A percentile compares a stretch with the other conserved stretches of the same genome.
Conservation (phyloP, 92 coral and sea anemone species). For the Epizoanthus illoricatus region DNA sequence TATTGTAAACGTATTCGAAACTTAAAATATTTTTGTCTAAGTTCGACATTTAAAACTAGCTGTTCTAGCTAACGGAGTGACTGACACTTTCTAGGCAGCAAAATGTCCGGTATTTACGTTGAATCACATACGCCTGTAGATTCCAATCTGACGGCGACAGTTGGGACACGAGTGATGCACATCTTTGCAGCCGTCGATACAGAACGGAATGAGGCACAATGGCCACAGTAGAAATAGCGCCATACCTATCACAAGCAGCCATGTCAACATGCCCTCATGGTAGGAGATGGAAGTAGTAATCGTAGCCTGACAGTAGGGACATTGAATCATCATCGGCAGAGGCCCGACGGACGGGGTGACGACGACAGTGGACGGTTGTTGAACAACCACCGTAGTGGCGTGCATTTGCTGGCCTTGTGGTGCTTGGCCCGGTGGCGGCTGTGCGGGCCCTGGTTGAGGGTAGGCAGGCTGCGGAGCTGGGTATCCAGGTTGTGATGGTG, state of each 20-base stretch:
- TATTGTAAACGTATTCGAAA: too few relatives aligned
- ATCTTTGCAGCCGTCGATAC: conserved; percentile 58
- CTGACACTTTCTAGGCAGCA: too few relatives aligned
- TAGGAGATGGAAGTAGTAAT: conserved; percentile 49
- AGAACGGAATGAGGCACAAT: conserved; percentile 52
- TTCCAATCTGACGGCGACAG: conserved; percentile 52
- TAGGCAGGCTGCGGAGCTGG: conserved; percentile 11
- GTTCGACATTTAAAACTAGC: too few relatives aligned
- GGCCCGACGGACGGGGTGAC: conserved; percentile 39
- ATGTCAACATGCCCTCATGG: conserved; percentile 50
- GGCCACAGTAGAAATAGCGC: conserved; percentile 33
- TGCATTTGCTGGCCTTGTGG: conserved; percentile 13
- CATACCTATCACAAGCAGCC: conserved; percentile 39
- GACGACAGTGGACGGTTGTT: conserved; percentile 36
- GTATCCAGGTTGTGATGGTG: conserved; percentile 14
- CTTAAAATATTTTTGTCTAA: too few relatives aligned
- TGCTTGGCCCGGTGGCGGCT: neutral
- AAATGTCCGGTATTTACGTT: neutral
- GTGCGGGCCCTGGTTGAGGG: conserved; percentile 21
- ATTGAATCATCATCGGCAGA: conserved; percentile 49
- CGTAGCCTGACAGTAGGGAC: conserved; percentile 53
- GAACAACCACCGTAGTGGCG: conserved; percentile 37
- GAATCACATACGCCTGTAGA: conserved; percentile 53
- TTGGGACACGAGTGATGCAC: conserved; percentile 51
- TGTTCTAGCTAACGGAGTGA: too few relatives aligned